Evolutionary conservation across 2,113 vertebrate genomes (phyloP), one percentile per base, ranked within the genome.

Genomic region (Turnix velox): DNA sequence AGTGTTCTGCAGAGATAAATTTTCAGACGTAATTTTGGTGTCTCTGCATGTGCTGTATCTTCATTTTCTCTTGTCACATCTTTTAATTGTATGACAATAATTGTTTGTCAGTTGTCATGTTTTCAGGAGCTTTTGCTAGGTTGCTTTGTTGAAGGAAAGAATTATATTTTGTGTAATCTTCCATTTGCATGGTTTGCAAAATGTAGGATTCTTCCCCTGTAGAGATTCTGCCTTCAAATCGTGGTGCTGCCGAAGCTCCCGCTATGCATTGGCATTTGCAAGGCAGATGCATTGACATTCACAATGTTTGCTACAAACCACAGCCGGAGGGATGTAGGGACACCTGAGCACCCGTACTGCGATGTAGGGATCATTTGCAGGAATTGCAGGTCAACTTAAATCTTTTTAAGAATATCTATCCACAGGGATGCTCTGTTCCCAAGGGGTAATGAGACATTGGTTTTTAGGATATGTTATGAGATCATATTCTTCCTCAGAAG

Each of bases 1-100:
- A 20, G 51, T 86, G 84, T 82, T 95, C 75, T 93, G 79, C 63
- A 65, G 62, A 84, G 69, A 84, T 92, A 71, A 71, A 85, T 54
- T 67, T 80, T 87, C 86, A 91, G 66, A n/a, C 89, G 91, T 94
- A 78, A 92, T 94, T 93, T 91, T 80, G 25, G 7, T 35, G 22
- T 90, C 35, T 46, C 25, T 58, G 52, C 86, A 65, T 80, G 35
- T 87, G 87, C 82, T 87, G 31, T 33, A 25, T 92, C 62, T 92
- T 75, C 63, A 73, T 35, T 84, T 90, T 94, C 84, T 96, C 48
- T 39, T 74, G 84, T 90, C 66, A 81, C 69, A 78, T 94, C 48
- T 84, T 63, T 92, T 88, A 76, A 76, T 96, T 90, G 40, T 88
- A 48, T 35, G 82, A 74, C 48, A 80, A 69, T 84, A 94, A 65